Conservation (phyloP, 2,797 vertebrate species). For the Mustela erminea region DNA sequence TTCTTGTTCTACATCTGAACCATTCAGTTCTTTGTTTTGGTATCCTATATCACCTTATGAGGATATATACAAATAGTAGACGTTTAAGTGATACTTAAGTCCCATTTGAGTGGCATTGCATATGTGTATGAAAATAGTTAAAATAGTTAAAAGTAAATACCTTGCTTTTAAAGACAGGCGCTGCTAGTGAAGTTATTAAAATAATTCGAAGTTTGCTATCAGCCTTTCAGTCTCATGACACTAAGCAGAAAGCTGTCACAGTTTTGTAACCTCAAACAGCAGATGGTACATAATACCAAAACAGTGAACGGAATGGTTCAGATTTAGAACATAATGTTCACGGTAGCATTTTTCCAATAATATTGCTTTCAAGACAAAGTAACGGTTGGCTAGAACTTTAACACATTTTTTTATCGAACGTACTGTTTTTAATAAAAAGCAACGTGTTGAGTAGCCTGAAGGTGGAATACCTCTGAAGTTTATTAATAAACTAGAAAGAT, state of each 20-base stretch:
- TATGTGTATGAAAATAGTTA: slow-evolving; percentile 10
- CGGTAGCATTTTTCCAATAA: slow-evolving; percentile 33
- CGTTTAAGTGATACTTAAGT: not conserved
- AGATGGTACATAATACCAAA: not conserved
- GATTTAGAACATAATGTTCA: not conserved
- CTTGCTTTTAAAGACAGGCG: slow-evolving; percentile 17
- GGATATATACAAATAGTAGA: slow-evolving; percentile 35
- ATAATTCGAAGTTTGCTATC: not conserved
- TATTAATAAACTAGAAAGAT: slow-evolving; percentile 52
- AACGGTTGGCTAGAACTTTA: slow-evolving; percentile 51
- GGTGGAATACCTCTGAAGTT: not conserved
- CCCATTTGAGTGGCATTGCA: not conserved
- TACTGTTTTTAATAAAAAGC: slow-evolving; percentile 59
- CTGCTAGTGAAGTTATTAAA: not conserved
- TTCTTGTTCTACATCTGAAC: not conserved
- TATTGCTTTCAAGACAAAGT: slow-evolving; percentile 57
- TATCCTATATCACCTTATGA: not conserved
- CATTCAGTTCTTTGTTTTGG: not conserved
- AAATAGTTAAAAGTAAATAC: slow-evolving; percentile 20
- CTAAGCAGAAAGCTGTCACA: not conserved
- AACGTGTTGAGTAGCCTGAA: slow-evolving; percentile 1
- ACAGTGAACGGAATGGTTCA: not conserved
- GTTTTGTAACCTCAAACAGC: slow-evolving; percentile 34
- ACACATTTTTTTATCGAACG: not conserved
- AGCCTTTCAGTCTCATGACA: not conserved